Conservation (phyloP, 2,888 invertebrate genomes). For the Spodoptera picta region DNA sequence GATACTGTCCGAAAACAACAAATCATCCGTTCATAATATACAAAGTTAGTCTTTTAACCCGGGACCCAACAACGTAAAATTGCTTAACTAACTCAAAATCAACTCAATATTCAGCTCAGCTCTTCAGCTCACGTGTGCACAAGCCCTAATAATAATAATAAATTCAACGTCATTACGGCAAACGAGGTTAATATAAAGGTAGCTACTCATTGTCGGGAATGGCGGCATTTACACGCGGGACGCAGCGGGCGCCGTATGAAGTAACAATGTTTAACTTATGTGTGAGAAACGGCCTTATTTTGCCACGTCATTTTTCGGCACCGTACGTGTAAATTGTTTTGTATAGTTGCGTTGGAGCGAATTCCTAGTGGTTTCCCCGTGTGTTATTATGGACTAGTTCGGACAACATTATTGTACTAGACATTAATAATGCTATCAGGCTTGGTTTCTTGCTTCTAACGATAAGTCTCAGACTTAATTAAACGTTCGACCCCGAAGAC, state of each 20-base stretch:
- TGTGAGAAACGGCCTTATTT: slow-evolving; percentile 48
- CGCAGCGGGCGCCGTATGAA: slow-evolving; percentile 36
- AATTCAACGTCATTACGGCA: slow-evolving; percentile 67
- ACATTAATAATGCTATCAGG: too few relatives aligned
- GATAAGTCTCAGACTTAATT: too few relatives aligned
- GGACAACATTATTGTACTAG: too few relatives aligned
- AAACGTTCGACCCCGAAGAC: too few relatives aligned
- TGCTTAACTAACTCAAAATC: slow-evolving; percentile 33
- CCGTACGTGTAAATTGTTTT: slow-evolving; percentile 39
- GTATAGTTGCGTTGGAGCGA: slow-evolving; percentile 15
- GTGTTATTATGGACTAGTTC: neutral
- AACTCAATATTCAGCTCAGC: slow-evolving; percentile 26
- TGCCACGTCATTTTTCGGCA: slow-evolving; percentile 22
- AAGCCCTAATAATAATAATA: slow-evolving; percentile 65
- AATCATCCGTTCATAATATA: too few relatives aligned
- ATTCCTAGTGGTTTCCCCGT: neutral
- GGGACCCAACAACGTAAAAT: slow-evolving; percentile 5
- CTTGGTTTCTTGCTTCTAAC: too few relatives aligned
- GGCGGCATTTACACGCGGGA: slow-evolving; percentile 62
- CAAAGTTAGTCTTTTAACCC: slow-evolving; percentile 6
- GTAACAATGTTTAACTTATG: slow-evolving; percentile 53
- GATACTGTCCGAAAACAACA: too few relatives aligned
- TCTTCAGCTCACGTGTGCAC: slow-evolving; percentile 37
- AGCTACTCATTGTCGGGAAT: slow-evolving; percentile 65
- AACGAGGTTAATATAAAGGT: slow-evolving; percentile 73